A percentile compares a stretch with the other conserved stretches of the same genome.
Conservation (phyloP, 2,888 invertebrate species). For the Apocheima hispidaria region DNA sequence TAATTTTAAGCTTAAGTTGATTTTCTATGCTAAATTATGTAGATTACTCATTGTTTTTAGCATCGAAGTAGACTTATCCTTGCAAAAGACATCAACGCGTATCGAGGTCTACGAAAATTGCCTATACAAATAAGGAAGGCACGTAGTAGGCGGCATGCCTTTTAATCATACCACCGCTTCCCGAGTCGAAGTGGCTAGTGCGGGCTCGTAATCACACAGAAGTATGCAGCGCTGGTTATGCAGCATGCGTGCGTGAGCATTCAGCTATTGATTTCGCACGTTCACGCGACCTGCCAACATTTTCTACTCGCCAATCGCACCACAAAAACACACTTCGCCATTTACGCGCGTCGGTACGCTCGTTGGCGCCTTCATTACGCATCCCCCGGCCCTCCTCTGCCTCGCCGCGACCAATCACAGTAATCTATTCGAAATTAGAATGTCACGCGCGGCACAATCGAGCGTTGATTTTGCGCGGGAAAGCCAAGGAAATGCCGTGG, state of each 20-base stretch:
- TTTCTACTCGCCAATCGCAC: slow-evolving; percentile 58
- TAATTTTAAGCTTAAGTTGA: no score
- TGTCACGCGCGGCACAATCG: slow-evolving; percentile 66
- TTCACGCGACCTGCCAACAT: slow-evolving; percentile 59
- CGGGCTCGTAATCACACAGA: slow-evolving; percentile 53
- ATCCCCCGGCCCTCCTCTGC: slow-evolving; percentile 55
- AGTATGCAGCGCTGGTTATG: slow-evolving; percentile 60
- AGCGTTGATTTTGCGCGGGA: slow-evolving; percentile 59
- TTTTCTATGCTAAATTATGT: not conserved
- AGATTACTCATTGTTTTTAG: not conserved
- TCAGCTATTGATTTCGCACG: slow-evolving; percentile 60
- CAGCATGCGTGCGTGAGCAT: slow-evolving; percentile 56
- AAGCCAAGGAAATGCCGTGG: slow-evolving; percentile 57
- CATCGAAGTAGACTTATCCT: not conserved
- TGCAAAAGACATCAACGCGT: slow-evolving; percentile 37
- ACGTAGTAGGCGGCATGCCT: slow-evolving; percentile 5
- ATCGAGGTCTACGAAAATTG: slow-evolving; percentile 10
- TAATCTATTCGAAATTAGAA: slow-evolving; percentile 74
- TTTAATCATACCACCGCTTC: slow-evolving; percentile 10
- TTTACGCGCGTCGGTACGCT: slow-evolving; percentile 61
- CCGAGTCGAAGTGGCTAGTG: not conserved
- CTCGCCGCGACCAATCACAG: slow-evolving; percentile 68
- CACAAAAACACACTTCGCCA: slow-evolving; percentile 63
- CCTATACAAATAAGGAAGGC: slow-evolving; percentile 12
- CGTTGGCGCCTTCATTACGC: slow-evolving; percentile 60